phyloP scores from a whole-genome alignment of 2,113 vertebrate genomes.

The Egretta garzetta region DNA sequence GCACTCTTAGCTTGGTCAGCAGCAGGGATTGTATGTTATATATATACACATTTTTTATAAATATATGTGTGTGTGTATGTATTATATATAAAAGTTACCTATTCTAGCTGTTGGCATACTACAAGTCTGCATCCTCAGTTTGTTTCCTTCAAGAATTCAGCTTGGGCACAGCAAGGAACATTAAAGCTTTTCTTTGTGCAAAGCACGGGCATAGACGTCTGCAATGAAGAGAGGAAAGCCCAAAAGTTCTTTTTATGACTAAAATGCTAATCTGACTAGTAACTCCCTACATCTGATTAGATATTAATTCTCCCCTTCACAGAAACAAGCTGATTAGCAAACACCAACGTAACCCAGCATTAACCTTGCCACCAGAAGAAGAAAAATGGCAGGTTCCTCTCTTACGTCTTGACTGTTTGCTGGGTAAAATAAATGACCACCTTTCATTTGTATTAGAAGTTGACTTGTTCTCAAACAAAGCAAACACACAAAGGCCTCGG shows the following conservation, averaged over 20 bases:
- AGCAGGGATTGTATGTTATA: background rate
- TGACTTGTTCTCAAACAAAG: conserved; percentile 71
- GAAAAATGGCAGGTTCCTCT: conserved; percentile 51
- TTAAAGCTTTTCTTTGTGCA: background rate
- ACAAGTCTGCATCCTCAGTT: background rate
- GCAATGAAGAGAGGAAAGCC: background rate
- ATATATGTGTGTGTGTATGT: no score
- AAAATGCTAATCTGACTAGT: conserved; percentile 3
- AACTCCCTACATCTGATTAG: conserved; percentile 23
- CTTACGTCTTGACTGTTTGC: conserved; percentile 59
- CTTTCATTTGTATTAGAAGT: conserved; percentile 70
- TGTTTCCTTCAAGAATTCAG: background rate
- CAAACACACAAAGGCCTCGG: conserved; percentile 58
- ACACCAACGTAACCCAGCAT: conserved; percentile 61
- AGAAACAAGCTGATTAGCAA: conserved; percentile 64
- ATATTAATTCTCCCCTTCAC: conserved; percentile 40
- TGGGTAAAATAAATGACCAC: conserved; percentile 73
- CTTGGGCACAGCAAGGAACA: background rate
- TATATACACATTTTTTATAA: no score
- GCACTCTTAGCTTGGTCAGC: background rate
- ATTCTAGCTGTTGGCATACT: background rate
- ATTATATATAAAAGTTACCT: background rate
- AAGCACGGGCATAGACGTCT: rapidly evolving
- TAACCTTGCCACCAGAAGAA: conserved; percentile 63
- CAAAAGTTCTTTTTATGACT: background rate